These are phyloP conservation scores for Hydractinia echinata DNA, from an alignment of 30 jellyfish, hydroid and myxozoan genomes.

Conservation along the genomic window DNA sequence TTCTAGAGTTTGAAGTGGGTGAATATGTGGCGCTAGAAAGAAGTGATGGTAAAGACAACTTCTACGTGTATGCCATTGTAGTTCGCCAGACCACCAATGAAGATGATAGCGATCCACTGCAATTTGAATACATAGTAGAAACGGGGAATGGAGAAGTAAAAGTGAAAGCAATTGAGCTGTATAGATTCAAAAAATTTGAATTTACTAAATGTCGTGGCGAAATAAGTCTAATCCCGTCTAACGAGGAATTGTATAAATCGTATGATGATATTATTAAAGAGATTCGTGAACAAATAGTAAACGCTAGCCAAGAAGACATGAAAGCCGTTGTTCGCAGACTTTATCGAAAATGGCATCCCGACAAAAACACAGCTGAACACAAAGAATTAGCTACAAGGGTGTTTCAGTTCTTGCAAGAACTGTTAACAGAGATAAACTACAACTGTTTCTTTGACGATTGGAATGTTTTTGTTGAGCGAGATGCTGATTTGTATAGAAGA, in stretches of 20 bases:
- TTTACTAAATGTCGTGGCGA: neutral
- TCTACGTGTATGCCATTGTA: constrained; percentile 39
- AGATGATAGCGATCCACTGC: neutral
- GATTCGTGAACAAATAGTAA: constrained; percentile 21
- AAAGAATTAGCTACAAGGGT: constrained; percentile 49
- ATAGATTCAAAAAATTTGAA: neutral
- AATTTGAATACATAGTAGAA: neutral
- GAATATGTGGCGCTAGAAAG: constrained; percentile 71
- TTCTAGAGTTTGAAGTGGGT: constrained; percentile 39
- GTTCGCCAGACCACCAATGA: neutral
- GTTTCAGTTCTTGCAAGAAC: constrained; percentile 49
- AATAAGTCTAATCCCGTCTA: neutral
- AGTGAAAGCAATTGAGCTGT: neutral
- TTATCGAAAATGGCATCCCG: constrained; percentile 79
- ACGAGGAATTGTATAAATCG: neutral
- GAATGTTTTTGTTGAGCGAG: neutral
- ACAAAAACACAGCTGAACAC: constrained; percentile 42
- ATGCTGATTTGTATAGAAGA: neutral
- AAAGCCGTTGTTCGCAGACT: constrained; percentile 50
- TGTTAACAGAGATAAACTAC: constrained; percentile 14
- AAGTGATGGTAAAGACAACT: constrained; percentile 46
- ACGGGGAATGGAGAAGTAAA: neutral
- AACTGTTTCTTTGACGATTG: neutral
- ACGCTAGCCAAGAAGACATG: constrained; percentile 18
- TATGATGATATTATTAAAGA: constrained; percentile 37